Evolutionary conservation across 2,113 vertebrate genomes (phyloP), one percentile per base, ranked within the genome.

Genomic region (Poicephalus gulielmi): DNA sequence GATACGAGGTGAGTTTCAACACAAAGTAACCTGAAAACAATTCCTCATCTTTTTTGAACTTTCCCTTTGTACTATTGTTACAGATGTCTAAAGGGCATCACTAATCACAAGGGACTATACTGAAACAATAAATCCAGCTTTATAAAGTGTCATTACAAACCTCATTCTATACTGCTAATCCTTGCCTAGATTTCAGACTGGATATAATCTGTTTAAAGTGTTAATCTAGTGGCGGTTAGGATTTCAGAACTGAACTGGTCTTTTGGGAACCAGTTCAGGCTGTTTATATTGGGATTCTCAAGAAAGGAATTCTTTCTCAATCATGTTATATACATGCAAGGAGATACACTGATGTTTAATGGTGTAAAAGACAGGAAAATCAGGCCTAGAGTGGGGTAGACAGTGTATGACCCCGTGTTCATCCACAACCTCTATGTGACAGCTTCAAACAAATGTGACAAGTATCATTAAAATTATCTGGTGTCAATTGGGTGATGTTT

Each of bases 21-120:
- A 83, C 53, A 80, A 43, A 63, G n/a, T 41, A 71, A 71, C 43
- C 33, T 19, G 63, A 79, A 93, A 83, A 83, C 59, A 71, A 37
- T 79, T 95, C 59, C 49, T 86, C 64, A 83, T 68, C 71, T 73
- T 85, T 83, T 88, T 39, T 80, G 76, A 86, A 80, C 31, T 92
- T 50, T 73, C 28, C 35, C 14, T 69, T 49, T 79, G 53, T 68
- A n/a, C 39, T 37, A 11, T 55, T 55, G 27, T 49, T 66, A 43
- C 27, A 28, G 14, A 22, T n/a, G 50, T 43, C 87, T 35, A 10
- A 81, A 94, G 25, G 75, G 67, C 83, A 55, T 86, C 41, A 23
- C 83, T 67, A 27, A 79, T 75, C 74, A 82, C 70, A 50, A 60
- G 47, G 62, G 62, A 67, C 81, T 75, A 24, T 28, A 44, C 47